Evolutionary conservation across 2,888 invertebrate genomes (phyloP), one percentile per base, ranked within the genome.

Genomic region (Neocrepidodera transversa): DNA sequence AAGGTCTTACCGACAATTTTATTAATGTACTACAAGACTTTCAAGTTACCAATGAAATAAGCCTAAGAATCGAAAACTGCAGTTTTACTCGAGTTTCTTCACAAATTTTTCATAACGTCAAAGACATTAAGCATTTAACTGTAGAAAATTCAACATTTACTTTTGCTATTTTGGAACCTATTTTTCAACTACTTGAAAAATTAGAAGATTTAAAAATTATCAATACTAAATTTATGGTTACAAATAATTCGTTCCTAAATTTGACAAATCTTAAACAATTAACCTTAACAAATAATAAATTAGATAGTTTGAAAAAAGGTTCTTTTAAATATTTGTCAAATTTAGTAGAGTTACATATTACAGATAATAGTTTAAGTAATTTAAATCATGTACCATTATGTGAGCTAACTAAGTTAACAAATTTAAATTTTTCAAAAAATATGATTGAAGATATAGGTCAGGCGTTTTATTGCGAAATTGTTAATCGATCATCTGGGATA

Each of bases 21-120:
- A 61, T 68, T 7, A 50, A 65, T 10, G 68, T 78, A 18, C 65
- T 79, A 3, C 62, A 68, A 45, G 65, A 73, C 38, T 72, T 76
- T 28, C 67, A 70, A 47, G 74, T 76, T 11, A 72, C 68, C 60
- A 77, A 78, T 45, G 77, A 76, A 65, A 69, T 78, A 16, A 71
- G 65, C 2, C 60, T 79, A 14, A 70, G 67, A 0, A 71, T 79
- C 18, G 64, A 65, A 40, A 71, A 76, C 48, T 76, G 77, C 2
- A 68, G 68, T 16, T 53, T 79, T 2, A 66, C 56, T 3, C 64
- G 65, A 35, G 63, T 71, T 1, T 64, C 61, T 4, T 59, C 71
- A 10, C 56, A 65, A 7, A 54, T 74, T 13, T 77, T 77, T 56
- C 63, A 65, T 48, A 74, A 75, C 48, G 68, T 79, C 4, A 54